Base-by-base conservation (phyloP, 2,888 invertebrate genomes). In the Alviniconcha strummeri region DNA sequence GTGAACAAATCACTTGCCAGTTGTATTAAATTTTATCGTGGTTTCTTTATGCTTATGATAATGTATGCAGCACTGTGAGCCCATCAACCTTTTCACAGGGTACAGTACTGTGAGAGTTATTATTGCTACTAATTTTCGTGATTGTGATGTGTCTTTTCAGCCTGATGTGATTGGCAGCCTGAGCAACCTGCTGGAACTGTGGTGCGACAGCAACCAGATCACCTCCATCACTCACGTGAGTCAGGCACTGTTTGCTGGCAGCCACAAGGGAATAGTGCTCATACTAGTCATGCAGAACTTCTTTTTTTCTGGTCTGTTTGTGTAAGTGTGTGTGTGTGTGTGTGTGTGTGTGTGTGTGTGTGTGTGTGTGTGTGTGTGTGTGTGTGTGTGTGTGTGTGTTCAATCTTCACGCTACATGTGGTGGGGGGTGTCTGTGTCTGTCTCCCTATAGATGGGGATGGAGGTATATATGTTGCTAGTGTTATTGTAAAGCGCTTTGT, bases 181-280 rank as follows among this genome's bases (percentile, higher is more conserved):
- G 87, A 94, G 94, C 13, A 96, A 95, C 90, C 93, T 97, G 83
- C 95, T 95, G 11, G 97, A 97, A 92, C 93, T 97, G 8, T 97
- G 96, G 96, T 96, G 96, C 89, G 97, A 97, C 92, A 96, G 95
- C 83, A 97, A 97, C 94, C 96, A 96, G 89, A 96, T 93, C 17
- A 86, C 89, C 15, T 86, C 85, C 56, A 86, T 93, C 4, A 90
- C 92, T 52, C 85, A 88, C 57, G 93, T 93, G 88, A 89, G 91
- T 89, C 55, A 54, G n/a, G n/a, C 15, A 0, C n/a, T 2, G 9
- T 52, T 19, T 60, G 36, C 36, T 3, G 36, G 36, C 3, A 3
- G 36, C 36, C 36, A 36, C 36, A 36, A 3, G 36, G 36, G 36
- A 36, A 36, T 52, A 17, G 13, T 55, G 13, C 2, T 6, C 36